These are phyloP conservation scores for Equus przewalskii DNA, from an alignment of 2,113 vertebrate species.

Conservation along the genomic window DNA sequence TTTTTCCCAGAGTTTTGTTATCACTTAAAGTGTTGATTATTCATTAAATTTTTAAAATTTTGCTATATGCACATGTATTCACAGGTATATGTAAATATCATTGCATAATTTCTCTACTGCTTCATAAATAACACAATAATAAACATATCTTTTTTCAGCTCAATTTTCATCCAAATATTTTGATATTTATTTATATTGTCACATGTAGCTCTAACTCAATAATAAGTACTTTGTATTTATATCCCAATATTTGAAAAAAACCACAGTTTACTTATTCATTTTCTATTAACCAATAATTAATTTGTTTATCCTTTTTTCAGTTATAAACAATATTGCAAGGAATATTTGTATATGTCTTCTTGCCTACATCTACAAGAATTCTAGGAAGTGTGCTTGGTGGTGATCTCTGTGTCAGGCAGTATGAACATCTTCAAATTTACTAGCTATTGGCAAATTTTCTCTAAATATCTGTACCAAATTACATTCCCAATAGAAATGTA, in stretches of 20 bases:
- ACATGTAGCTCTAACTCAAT: neutral
- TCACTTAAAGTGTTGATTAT: neutral
- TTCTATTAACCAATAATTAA: neutral
- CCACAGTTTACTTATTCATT: neutral
- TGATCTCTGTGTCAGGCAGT: neutral
- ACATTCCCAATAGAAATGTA: neutral
- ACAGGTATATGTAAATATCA: neutral
- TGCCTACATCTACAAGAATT: neutral
- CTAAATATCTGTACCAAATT: neutral
- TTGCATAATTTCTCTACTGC: neutral
- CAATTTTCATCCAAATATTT: neutral
- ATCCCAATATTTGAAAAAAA: neutral
- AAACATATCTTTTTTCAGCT: neutral
- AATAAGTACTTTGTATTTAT: neutral
- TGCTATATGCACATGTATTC: neutral
- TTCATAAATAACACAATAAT: neutral
- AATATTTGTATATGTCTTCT: neutral
- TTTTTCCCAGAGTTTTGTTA: neutral
- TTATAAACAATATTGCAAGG: neutral
- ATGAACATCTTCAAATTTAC: conserved; percentile 5
- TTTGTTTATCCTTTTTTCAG: neutral
- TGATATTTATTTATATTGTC: neutral
- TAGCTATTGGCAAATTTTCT: neutral
- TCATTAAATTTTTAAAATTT: neutral
- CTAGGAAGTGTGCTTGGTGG: neutral